Evolutionary conservation across 2,888 invertebrate species (phyloP).

Genomic region (Agonopterix alstromeriana): DNA sequence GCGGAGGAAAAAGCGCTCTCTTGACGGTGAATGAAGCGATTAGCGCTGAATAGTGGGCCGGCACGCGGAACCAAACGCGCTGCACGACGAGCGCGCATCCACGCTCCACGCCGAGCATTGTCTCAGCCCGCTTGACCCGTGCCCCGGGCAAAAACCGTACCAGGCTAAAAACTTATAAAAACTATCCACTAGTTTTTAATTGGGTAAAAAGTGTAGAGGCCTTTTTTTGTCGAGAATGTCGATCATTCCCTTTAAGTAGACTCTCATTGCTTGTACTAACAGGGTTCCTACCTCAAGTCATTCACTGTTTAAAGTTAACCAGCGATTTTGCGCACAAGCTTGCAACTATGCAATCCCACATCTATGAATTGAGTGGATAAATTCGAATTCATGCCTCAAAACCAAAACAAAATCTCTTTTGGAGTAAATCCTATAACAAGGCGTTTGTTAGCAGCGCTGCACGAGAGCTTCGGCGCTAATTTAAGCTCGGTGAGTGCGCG

Average conservation of each 20-base stretch:
- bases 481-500: constrained; percentile 30
- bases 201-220: constrained; percentile 51
- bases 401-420: constrained; percentile 23
- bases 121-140: constrained; percentile 72
- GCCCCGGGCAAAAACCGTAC: constrained; percentile 60
- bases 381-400: neutral
- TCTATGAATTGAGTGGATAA: too few relatives aligned
- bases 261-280: neutral
- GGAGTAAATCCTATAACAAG: constrained; percentile 51
- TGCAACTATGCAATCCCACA: too few relatives aligned
- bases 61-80: constrained; percentile 66
- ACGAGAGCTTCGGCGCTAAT: constrained; percentile 39
- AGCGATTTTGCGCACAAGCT: too few relatives aligned
- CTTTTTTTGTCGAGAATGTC: constrained; percentile 41
- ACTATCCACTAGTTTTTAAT: constrained; percentile 51
- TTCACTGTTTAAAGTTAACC: too few relatives aligned
- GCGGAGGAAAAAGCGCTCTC: constrained; percentile 60
- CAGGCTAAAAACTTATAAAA: constrained; percentile 25
- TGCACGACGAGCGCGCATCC: constrained; percentile 54
- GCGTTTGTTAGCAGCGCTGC: constrained; percentile 43
- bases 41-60: constrained; percentile 66
- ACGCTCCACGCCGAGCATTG: constrained; percentile 57
- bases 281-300: too few relatives aligned
- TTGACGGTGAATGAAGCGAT: constrained; percentile 71
- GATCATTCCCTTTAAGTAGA: constrained; percentile 22